Evolutionary conservation across 2,888 invertebrate species (phyloP), one percentile per base, ranked within the genome.

Genomic region (Dascillus cervinus): DNA sequence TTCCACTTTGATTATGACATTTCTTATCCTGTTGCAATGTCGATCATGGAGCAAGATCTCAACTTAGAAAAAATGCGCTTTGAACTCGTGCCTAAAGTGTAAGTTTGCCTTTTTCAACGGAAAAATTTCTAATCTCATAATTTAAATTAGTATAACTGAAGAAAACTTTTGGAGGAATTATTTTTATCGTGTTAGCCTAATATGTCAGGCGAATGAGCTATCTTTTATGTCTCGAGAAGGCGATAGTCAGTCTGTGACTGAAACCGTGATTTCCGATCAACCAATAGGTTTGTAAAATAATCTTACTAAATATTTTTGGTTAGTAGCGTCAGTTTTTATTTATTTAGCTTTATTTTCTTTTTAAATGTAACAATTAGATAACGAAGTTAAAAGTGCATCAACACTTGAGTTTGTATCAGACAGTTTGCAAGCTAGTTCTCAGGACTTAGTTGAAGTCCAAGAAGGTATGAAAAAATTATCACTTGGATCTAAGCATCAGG

Each of bases 111-210:
- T 32, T 25, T 29, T 15, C 19, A 12, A 26, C n/a, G 8, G n/a
- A 34, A 13, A 12, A 12, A 9, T 22, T 9, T 9, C 9, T 22
- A 5, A 11, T 34, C 6, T 11, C 10, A 8, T 26, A 22, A 3
- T 9, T 12, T 14, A 29, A 29, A 8, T 13, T 11, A 17, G 17
- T 17, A 88, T 92, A 65, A 86, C 84, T 56, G 98, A 98, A 74
- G 95, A 96, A 69, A 86, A 87, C 63, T 99, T 98, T 73, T 98
- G 98, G 98, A 81, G 94, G 62, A 99, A 98, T 75, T 98, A 99
- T 67, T 98, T 98, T 73, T 98, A 98, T 73, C 88, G 98, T 62
- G 89, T 99, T 52, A 94, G 92, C 53, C 81, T 98, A 54, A 90
- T 99, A 64, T 91, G 95, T 62, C 97, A 98, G 73, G 94, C 95